Base-by-base conservation (phyloP, 92 coral and sea anemone genomes). In the Palythoa grandis region DNA sequence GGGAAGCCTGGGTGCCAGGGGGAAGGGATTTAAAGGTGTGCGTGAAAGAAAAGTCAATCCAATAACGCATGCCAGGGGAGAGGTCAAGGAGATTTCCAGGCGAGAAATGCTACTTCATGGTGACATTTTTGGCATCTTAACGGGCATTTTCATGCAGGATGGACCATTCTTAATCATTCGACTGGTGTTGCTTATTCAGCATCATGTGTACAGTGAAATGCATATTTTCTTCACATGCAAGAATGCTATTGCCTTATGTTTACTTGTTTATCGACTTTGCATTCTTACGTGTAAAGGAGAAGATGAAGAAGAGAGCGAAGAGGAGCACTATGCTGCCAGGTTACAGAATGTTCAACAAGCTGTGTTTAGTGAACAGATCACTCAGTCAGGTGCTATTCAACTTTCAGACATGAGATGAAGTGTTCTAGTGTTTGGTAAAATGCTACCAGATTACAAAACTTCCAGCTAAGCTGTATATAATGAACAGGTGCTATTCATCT, bases 141-240 rank as follows among this genome's bases (percentile, higher is more conserved):
- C 99, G 5, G 99, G 99, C 1, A 96, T 96, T 86, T 91, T 96
- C 52, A 96, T 96, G 99, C 98, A 94, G 78, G 99, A 96, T 80
- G 99, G 99, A 4, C 99, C 99, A 15, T 96, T 96, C 58, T 89
- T 96, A 24, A 95, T 96, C 57, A 92, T 96, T 48, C 90, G 99
- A 75, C 91, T 96, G 16, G 95, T 92, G 22, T 80, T 95, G 60
- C 89, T 93, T 4, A 95, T 96, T n/a, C 82, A 96, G 72, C 95
- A 91, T 71, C 78, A 82, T 22, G 96, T 96, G 7, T 89, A 90
- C 67, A 94, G 98, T 65, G 99, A 96, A 85, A 96, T 96, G 99
- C 99, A 96, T 60, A 94, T 96, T 29, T 96, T 96, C 87, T 96
- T 95, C 72, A 94, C 97, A 2, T 93, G 96, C 68, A 96, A 96